phyloP scores from a whole-genome alignment of 2,888 invertebrate species.

The Orthosia incerta region DNA sequence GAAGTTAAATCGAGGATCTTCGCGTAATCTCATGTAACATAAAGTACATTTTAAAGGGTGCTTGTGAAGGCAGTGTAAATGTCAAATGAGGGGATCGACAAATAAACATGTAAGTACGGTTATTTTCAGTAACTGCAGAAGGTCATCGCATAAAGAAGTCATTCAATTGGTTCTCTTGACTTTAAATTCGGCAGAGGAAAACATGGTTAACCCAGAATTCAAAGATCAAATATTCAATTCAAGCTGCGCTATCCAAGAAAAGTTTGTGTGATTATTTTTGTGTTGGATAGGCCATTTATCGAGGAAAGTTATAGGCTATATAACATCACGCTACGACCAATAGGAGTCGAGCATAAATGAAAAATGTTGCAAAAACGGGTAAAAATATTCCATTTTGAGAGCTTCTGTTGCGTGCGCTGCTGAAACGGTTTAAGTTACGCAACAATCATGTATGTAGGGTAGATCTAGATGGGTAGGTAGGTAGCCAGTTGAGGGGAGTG shows the following conservation, averaged over 20 bases:
- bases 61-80: constrained; percentile 47
- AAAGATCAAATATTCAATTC: background rate
- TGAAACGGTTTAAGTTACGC: too few relatives aligned
- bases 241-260: background rate
- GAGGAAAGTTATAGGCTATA: too few relatives aligned
- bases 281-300: too few relatives aligned
- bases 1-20: constrained; percentile 35
- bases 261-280: too few relatives aligned
- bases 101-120: constrained; percentile 17
- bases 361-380: too few relatives aligned
- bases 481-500: too few relatives aligned
- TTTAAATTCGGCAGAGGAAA: background rate
- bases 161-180: background rate
- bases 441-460: too few relatives aligned
- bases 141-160: background rate
- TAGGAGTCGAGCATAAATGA: too few relatives aligned
- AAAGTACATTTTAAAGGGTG: constrained; percentile 54
- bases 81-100: constrained; percentile 43
- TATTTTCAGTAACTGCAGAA: background rate
- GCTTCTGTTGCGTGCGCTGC: too few relatives aligned
- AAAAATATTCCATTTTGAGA: too few relatives aligned
- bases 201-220: background rate
- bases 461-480: too few relatives aligned
- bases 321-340: too few relatives aligned
- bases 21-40: constrained; percentile 44